Evolutionary conservation across 2,797 vertebrate genomes (phyloP), one percentile per base, ranked within the genome.

Genomic region (Clarias platycephalus): DNA sequence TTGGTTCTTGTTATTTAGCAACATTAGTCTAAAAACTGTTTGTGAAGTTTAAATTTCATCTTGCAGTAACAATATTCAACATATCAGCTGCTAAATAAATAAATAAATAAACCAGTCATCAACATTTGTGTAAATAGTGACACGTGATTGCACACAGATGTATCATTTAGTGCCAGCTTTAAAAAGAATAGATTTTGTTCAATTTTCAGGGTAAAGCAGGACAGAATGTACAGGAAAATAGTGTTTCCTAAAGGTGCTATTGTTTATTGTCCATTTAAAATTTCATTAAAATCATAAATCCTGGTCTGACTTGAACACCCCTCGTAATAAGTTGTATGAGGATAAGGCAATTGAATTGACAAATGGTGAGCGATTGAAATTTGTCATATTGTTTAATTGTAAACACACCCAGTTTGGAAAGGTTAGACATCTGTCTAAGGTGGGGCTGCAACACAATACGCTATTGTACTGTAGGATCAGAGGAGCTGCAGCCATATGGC

Each of bases 381-480:
- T 44, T 58, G 66, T 70, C 53, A 40, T 18, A 70, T 31, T 63
- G 26, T 74, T 74, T 62, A 18, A 63, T 31, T 60, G 10, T 22
- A 7, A 40, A 71, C 49, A 49, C 62, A 80, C 53, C 28, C 81
- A 53, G 90, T 86, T 90, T 28, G 90, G 87, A 84, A 88, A 71
- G n/a, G n/a, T n/a, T n/a, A n/a, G n/a, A n/a, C n/a, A n/a, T n/a
- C n/a, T n/a, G n/a, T n/a, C 80, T 20, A 85, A 55, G 83, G 64
- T 81, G 53, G 28, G 89, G 81, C 84, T 85, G 92, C 88, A 94
- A 92, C 85, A 95, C 93, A 95, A 94, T 95, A 92, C 90, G 85
- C 91, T 90, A 93, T 95, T 94, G 93, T 95, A 91, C 91, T 91
- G 87, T 87, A 88, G 92, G 88, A 92, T 90, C 91, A 82, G 86